Base-by-base conservation (phyloP, 2,113 vertebrate genomes). In the Aleadryas rufinucha region DNA sequence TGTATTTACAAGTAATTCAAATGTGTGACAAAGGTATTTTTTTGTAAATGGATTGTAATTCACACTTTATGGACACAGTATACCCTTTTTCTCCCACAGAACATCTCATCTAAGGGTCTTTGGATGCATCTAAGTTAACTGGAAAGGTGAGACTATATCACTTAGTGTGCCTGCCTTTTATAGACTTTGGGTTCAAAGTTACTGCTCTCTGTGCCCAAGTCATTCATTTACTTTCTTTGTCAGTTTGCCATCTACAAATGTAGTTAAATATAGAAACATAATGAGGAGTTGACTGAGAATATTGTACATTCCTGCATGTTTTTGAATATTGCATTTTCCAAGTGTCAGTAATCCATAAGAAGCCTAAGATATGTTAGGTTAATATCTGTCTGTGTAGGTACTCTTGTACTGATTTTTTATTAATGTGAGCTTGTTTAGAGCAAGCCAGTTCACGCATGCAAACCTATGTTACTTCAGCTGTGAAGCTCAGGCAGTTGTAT, bases 171-270 rank as follows among this genome's bases (percentile, higher is more conserved):
- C 27, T 45, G 59, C 18, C 20, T 84, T 76, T 68, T 49, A 39
- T 27, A 77, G 41, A 57, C 47, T 80, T 69, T 35, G 33, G 19
- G 53, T 80, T 88, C 56, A 81, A 84, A 68, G 49, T 77, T 92
- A 80, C 45, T 70, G 63, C 15, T 60, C 7, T 84, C 37, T 57
- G 49, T 42, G 66, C 59, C 54, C 30, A 70, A 83, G 83, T 93
- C 10, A 94, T 77, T 94, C 12, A 93, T 90, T 94, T 93, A 90
- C 76, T 70, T 94, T 68, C 61, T 79, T 83, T 90, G 92, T 61
- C 66, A 76, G 65, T 88, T 93, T 85, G 41, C 70, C 92, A 76
- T 65, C 70, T 96, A 66, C 64, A 93, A 95, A 93, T 86, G 11
- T 26, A 90, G 83, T 60, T 93, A 93, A 84, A 93, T 88, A 93